Base-by-base conservation (phyloP, 2,888 invertebrate genomes). In the Lypha dubia region DNA sequence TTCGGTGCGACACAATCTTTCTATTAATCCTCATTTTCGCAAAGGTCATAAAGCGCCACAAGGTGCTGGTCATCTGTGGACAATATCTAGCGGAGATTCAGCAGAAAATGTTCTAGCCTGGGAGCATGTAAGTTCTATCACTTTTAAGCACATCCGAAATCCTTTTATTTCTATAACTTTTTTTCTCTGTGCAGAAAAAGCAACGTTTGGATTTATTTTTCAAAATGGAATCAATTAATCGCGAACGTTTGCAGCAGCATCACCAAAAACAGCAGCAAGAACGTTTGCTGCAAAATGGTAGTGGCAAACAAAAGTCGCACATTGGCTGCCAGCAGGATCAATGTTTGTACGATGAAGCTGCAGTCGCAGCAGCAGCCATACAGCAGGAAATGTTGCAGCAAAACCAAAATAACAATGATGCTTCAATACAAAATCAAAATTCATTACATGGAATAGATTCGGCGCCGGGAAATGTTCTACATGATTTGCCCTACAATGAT, bases 31-130 rank as follows among this genome's bases (percentile, higher is more conserved):
- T 0, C 97, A 97, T 92, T 98, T 98, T 91, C 94, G 95, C 53
- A 97, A 98, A 92, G 97, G 97, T 0, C 95, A 95, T 15, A 95
- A 97, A 88, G 97, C 97, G 0, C 94, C 96, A 0, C 96, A 97
- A 88, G 97, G 97, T 3, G 97, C 97, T 2, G 97, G 97, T 0
- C 97, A 98, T 91, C 93, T 97, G 49, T 98, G 97, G 97, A 97
- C 97, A 0, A 94, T 97, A 56, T 97, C 96, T 0, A 96, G 94
- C 89, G 93, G 93, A 15, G 94, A 94, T 86, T 94, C 94, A 20
- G 93, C 92, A 5, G 93, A 93, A 81, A 92, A 92, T 88, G 93
- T 92, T n/a, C 91, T 94, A 86, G 93, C 94, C 38, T 93, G 93
- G 93, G 93, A 94, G 88, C 93, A 94, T 89, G 94, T 94, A 92